These are phyloP conservation scores for Corydoras sp. DNA, from an alignment of 2,113 vertebrate species.

Conservation along the genomic window DNA sequence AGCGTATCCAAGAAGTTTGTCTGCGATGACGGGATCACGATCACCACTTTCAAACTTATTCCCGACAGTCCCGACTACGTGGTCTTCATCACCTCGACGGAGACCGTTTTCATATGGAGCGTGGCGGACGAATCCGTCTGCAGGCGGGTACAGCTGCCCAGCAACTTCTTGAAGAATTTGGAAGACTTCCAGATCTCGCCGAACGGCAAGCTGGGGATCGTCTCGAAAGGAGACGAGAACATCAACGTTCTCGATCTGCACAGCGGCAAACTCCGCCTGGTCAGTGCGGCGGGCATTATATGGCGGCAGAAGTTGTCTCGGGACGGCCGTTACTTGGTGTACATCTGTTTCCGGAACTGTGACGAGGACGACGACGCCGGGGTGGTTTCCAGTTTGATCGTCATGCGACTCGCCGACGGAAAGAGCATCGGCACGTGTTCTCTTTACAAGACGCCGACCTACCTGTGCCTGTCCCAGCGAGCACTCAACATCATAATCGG, in stretches of 20 bases:
- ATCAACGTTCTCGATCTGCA: slow-evolving; percentile 92
- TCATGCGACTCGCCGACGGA: slow-evolving; percentile 94
- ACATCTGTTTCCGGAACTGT: slow-evolving; percentile 83
- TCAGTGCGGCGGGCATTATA: slow-evolving; percentile 84
- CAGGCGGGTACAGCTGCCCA: slow-evolving; percentile 85
- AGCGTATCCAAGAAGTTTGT: slow-evolving; percentile 97
- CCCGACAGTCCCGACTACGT: slow-evolving; percentile 92
- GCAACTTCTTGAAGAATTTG: slow-evolving; percentile 86
- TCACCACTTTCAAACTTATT: slow-evolving; percentile 91
- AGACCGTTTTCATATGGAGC: slow-evolving; percentile 93
- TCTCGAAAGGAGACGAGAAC: slow-evolving; percentile 92
- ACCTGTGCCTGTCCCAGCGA: slow-evolving; percentile 86
- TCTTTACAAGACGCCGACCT: slow-evolving; percentile 95
- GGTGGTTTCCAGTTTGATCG: slow-evolving; percentile 84
- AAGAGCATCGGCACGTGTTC: slow-evolving; percentile 98
- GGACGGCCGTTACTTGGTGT: slow-evolving; percentile 95
- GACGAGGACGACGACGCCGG: slow-evolving; percentile 91
- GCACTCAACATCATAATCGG: slow-evolving; percentile 95
- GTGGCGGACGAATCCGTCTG: slow-evolving; percentile 93
- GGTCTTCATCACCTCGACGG: slow-evolving; percentile 90
- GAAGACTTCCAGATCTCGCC: slow-evolving; percentile 97
- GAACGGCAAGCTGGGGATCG: slow-evolving; percentile 91
- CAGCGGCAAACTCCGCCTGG: slow-evolving; percentile 87
- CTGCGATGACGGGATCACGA: slow-evolving; percentile 88
- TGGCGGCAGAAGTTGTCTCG: slow-evolving; percentile 91